Base-by-base conservation (phyloP, 2,797 vertebrate species). In the Somateria mollissima region DNA sequence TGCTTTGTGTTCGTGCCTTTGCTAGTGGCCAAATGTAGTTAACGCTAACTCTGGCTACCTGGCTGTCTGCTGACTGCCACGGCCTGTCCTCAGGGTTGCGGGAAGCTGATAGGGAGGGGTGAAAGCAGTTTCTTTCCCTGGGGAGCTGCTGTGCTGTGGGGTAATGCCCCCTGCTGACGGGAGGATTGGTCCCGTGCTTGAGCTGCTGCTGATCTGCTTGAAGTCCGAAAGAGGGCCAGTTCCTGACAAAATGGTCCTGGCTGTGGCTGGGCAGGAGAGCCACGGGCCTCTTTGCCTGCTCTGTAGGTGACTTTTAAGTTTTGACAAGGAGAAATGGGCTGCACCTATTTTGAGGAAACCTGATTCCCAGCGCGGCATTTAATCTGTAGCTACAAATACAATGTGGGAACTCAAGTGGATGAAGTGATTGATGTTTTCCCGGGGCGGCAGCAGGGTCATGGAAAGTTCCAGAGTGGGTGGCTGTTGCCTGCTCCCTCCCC, bases 401-500 rank as follows among this genome's bases (percentile, higher is more conserved):
- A 79, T 32, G 79, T 76, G 60, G 76, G 81, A 91, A 72, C 39
- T 56, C 76, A 71, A 87, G 80, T 69, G 74, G 66, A 51, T 60
- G 72, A 82, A 87, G 45, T 74, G 81, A 79, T 89, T 7, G 10
- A 39, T 85, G 66, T 87, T 92, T 91, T 91, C 79, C 82, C 10
- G 45, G 75, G 79, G 84, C 92, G 76, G 82, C 70, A 64, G 27
- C 47, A 64, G 87, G 76, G 94, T 94, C 62, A 64, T 77, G 89
- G 92, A 96, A 96, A 92, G 91, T 92, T 96, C 91, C 92, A 90
- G 92, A 87, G 27, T 43, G 79, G 54, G 37, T 70, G 62, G 83
- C 78, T 13, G 14, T 62, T 89, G 91, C 39, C 30, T 75, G 45
- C 71, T 80, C 75, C 86, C 78, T 92, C 93, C 83, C 74, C 0